Conservation (phyloP, 2,113 vertebrate species). For the Carlito syrichta region DNA sequence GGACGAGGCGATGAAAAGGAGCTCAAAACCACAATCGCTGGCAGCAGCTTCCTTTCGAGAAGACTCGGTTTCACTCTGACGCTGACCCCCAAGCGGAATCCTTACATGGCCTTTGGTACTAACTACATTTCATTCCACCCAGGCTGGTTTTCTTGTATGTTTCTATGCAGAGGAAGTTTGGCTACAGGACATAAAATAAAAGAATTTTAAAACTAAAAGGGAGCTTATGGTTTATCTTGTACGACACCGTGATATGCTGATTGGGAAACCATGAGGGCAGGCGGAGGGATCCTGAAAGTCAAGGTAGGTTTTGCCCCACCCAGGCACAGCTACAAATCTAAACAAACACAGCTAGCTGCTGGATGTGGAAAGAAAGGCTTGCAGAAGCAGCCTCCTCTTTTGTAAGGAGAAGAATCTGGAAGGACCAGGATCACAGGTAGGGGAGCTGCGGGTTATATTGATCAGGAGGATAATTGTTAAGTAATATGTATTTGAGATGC, state of each 20-base stretch:
- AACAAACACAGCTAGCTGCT: not conserved
- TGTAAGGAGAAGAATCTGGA: not conserved
- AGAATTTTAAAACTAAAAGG: slow-evolving; percentile 17
- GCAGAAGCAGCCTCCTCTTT: not conserved
- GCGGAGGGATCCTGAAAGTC: not conserved
- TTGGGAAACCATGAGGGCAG: not conserved
- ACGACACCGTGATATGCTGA: not conserved
- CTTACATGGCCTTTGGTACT: not conserved
- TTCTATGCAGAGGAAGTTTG: slow-evolving; percentile 15
- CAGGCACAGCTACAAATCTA: not conserved
- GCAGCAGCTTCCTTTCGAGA: not conserved
- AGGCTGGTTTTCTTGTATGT: not conserved
- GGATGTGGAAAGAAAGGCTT: not conserved
- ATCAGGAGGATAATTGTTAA: not conserved
- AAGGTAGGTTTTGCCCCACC: not conserved
- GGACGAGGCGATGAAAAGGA: not conserved
- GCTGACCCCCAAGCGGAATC: too few relatives aligned
- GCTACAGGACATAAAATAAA: not conserved
- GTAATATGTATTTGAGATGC: not conserved
- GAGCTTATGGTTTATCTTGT: not conserved
- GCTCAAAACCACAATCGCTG: not conserved
- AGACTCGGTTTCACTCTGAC: not conserved
- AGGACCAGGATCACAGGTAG: not conserved
- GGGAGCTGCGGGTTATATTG: not conserved
- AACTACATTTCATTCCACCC: slow-evolving; percentile 23